Conservation (phyloP, 2,888 invertebrate species). For the Melinopterus prodromus region DNA sequence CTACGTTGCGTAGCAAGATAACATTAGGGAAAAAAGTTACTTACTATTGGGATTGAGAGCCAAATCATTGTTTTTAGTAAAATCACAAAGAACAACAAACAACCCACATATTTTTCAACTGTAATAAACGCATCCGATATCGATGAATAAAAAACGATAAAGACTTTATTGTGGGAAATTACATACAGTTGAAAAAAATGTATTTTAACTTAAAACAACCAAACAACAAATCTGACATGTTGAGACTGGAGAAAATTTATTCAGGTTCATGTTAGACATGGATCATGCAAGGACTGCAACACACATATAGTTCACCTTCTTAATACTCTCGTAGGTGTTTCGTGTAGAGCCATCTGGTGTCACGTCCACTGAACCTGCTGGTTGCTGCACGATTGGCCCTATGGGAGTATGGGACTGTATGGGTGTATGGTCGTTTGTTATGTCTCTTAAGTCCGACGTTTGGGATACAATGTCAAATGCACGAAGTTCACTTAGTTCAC, state of each 20-base stretch:
- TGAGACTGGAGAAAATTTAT: conserved; percentile 23
- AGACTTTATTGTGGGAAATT: too few species aligned
- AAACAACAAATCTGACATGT: conserved; percentile 1
- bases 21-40: background rate
- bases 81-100: background rate
- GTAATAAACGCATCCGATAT: background rate
- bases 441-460: conserved; percentile 12
- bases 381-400: conserved; percentile 60
- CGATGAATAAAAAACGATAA: background rate
- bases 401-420: conserved; percentile 50
- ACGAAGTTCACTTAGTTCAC: conserved; percentile 25
- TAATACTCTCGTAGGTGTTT: conserved; percentile 48
- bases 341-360: conserved; percentile 40
- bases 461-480: conserved; percentile 11
- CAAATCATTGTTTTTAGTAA: conserved; percentile 14
- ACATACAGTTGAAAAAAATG: conserved; percentile 9
- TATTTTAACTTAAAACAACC: background rate
- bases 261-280: conserved; percentile 43
- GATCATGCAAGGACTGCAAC: conserved; percentile 54
- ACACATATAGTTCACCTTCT: conserved; percentile 60
- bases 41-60: background rate
- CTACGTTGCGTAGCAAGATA: background rate
- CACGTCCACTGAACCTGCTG: conserved; percentile 58
- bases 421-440: conserved; percentile 21
- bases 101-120: background rate